These are phyloP conservation scores for Lordiphosa collinella DNA, from an alignment of 1,140 invertebrate species.

Conservation along the genomic window DNA sequence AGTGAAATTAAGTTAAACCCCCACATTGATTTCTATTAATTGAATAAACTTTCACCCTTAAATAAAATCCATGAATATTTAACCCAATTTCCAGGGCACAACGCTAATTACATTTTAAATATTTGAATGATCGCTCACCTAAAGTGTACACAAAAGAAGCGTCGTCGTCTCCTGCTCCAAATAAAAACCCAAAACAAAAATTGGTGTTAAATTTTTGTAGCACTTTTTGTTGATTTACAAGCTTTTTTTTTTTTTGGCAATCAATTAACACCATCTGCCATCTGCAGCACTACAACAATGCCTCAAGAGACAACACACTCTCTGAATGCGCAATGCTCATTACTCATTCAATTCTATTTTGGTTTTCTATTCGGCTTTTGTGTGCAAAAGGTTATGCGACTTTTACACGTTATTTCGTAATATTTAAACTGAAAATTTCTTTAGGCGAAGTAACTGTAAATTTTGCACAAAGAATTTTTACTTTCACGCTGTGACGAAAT, in stretches of 20 bases:
- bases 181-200: slow-evolving; percentile 48
- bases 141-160: slow-evolving; percentile 25
- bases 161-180: slow-evolving; percentile 23
- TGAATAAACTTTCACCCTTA: slow-evolving; percentile 17
- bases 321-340: slow-evolving; percentile 13
- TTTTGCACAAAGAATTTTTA: slow-evolving; percentile 57
- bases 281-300: slow-evolving; percentile 11
- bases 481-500: slow-evolving; percentile 59
- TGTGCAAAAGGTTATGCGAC: neutral
- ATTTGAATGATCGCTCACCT: slow-evolving; percentile 48
- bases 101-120: slow-evolving; percentile 68
- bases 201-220: slow-evolving; percentile 53
- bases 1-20: too few species aligned
- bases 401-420: slow-evolving; percentile 53
- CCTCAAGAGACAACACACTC: slow-evolving; percentile 6
- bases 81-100: slow-evolving; percentile 70
- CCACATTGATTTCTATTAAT: neutral
- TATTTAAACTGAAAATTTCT: slow-evolving; percentile 36
- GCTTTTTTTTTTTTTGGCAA: slow-evolving; percentile 31
- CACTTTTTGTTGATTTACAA: slow-evolving; percentile 32
- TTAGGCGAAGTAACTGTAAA: too few species aligned
- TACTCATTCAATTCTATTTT: slow-evolving; percentile 49
- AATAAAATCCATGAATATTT: slow-evolving; percentile 59
- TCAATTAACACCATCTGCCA: slow-evolving; percentile 54
- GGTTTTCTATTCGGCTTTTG: slow-evolving; percentile 29